Base-by-base conservation (phyloP, 2,113 vertebrate species). In the Microcebus griseorufus region DNA sequence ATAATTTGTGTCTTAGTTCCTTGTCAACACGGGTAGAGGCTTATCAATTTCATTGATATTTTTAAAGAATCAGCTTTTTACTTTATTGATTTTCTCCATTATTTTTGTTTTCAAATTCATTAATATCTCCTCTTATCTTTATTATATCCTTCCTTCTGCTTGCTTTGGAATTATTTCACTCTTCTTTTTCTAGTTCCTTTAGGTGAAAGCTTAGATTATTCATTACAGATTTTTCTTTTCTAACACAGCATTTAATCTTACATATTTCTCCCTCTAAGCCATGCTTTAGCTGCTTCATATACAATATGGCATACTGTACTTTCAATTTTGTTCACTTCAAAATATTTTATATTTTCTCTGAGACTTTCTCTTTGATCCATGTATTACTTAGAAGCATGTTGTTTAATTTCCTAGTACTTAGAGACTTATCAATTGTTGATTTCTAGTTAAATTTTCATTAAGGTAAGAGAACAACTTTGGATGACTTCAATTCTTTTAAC, bases 401-500 rank as follows among this genome's bases (percentile, higher is more conserved):
- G 37, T 81, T 94, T 96, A 70, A 93, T 78, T 95, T 78, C 78
- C 37, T 90, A 82, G 79, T 55, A 75, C 88, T 86, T 32, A 53
- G 88, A 53, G 37, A 90, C 29, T 75, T 65, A 39, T 22, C 12
- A 39, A 14, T 92, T 69, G 60, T 7, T 94, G 84, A 73, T 72
- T 79, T 89, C 73, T 55, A 83, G 14, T 58, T 93, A 88, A 90
- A 81, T 72, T 25, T n/a, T n/a, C 67, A 90, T 48, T 94, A 76
- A 53, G 62, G 58, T 76, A 89, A 93, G 83, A 84, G 18, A 92
- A 69, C 4, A 51, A 65, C 42, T 92, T 73, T 51, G 22, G 48
- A 93, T 93, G 60, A 96, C 76, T 72, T 92, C 62, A 60, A 78
- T 34, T 95, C 14, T 94, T 94, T 85, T n/a, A 85, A 60, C 53